A percentile compares a stretch with the other conserved stretches of the same genome.
phyloP scores from a whole-genome alignment of 2,113 vertebrate genomes.

The Xiphophorus maculatus region DNA sequence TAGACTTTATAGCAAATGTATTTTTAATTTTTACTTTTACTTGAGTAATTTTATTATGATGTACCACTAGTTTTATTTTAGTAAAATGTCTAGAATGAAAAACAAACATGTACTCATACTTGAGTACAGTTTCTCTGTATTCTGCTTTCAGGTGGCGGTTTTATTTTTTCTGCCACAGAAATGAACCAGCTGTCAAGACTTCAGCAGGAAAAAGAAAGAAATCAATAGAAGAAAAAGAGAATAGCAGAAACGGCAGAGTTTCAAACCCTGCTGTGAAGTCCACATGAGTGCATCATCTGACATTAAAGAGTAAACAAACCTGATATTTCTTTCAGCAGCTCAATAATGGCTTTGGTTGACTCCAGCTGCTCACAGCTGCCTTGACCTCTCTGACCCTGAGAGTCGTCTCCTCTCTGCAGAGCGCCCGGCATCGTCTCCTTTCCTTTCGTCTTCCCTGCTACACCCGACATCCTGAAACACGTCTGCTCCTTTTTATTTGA shows the following conservation, averaged over 20 bases:
- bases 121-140: too few species aligned
- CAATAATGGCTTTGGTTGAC: constrained; percentile 78
- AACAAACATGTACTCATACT: too few species aligned
- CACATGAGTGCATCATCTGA: not conserved
- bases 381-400: constrained; percentile 54
- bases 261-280: constrained; percentile 2
- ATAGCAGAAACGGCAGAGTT: not conserved
- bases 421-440: constrained; percentile 42
- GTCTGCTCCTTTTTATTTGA: constrained; percentile 62
- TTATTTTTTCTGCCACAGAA: not conserved
- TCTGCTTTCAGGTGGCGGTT: not conserved
- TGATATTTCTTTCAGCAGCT: constrained; percentile 82
- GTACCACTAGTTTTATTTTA: too few species aligned
- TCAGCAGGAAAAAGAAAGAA: not conserved
- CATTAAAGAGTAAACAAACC: constrained; percentile 68
- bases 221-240: not conserved
- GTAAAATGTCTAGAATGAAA: too few species aligned
- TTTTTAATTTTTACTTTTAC: too few species aligned
- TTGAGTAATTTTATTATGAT: too few species aligned
- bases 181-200: not conserved
- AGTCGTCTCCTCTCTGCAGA: constrained; percentile 47
- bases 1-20: too few species aligned
- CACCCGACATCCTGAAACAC: constrained; percentile 35
- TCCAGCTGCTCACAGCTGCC: constrained; percentile 69
- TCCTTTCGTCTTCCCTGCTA: constrained; percentile 38